phyloP scores from a whole-genome alignment of 2,113 vertebrate genomes.

The Sturnus vulgaris region DNA sequence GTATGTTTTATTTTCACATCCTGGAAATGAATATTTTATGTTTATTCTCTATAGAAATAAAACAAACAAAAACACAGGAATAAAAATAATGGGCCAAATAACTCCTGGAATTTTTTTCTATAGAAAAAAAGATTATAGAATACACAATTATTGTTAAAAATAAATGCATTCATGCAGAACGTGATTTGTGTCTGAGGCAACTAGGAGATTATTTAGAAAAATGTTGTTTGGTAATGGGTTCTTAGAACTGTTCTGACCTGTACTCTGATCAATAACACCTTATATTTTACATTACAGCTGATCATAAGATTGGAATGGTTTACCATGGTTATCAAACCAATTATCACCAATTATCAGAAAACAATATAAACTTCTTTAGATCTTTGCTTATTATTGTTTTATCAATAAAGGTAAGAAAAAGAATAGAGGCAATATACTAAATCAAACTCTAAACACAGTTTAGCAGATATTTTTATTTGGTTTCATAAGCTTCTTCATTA shows the following conservation, averaged over 20 bases:
- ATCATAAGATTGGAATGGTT: background rate
- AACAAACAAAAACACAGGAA: background rate
- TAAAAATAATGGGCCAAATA: background rate
- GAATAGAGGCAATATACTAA: fast-evolving
- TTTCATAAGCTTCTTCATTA: background rate
- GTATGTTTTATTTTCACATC: background rate
- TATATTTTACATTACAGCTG: background rate
- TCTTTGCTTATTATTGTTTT: background rate
- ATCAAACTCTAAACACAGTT: background rate
- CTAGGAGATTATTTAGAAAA: background rate
- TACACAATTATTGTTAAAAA: background rate
- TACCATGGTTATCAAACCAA: background rate
- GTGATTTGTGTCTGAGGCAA: background rate
- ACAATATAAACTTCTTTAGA: background rate
- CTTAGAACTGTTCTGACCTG: background rate
- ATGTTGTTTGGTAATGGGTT: background rate
- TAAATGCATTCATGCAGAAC: background rate
- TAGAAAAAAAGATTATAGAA: background rate
- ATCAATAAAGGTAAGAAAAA: background rate
- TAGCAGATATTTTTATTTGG: background rate
- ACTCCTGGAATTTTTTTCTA: background rate
- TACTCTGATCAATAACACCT: background rate
- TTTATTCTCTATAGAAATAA: background rate
- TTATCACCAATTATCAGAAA: background rate
- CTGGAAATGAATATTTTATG: background rate